Conservation (phyloP, 2,113 vertebrate genomes). For the Stigmatopora nigra region DNA sequence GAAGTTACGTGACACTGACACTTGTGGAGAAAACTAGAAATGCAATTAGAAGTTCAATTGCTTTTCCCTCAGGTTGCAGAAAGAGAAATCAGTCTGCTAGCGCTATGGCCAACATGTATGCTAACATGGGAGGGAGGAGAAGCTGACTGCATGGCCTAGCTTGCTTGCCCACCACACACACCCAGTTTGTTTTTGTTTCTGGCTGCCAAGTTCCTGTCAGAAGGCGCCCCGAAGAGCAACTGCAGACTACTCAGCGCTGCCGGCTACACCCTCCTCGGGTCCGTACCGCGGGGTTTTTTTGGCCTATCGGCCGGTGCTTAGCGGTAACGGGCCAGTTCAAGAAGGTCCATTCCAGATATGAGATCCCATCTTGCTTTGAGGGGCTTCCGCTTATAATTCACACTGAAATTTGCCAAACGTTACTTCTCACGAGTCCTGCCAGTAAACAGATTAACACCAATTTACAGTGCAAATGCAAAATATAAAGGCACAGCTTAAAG, state of each 20-base stretch:
- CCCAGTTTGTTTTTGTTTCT: conserved; percentile 72
- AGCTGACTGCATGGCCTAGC: conserved; percentile 45
- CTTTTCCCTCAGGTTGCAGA: conserved; percentile 45
- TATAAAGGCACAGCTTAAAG: conserved; percentile 35
- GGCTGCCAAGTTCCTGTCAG: conserved; percentile 74
- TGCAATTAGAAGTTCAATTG: not conserved
- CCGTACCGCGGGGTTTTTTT: conserved; percentile 26
- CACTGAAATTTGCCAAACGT: conserved; percentile 21
- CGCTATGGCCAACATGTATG: conserved; percentile 44
- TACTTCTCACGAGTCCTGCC: conserved; percentile 37
- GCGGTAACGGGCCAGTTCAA: conserved; percentile 42
- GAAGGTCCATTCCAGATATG: conserved; percentile 42
- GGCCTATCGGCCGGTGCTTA: conserved; percentile 44
- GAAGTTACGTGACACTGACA: not conserved
- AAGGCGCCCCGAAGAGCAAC: conserved; percentile 68
- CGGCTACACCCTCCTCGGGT: conserved; percentile 49
- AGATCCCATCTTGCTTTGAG: conserved; percentile 17
- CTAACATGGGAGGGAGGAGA: conserved; percentile 30
- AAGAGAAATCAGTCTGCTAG: conserved; percentile 29
- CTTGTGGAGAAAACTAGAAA: not conserved
- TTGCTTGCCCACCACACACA: conserved; percentile 62
- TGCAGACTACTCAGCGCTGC: conserved; percentile 59
- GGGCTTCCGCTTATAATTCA: conserved; percentile 23
- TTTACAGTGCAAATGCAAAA: conserved; percentile 34
- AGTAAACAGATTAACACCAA: conserved; percentile 47